A percentile compares a stretch with the other conserved stretches of the same genome.
Evolutionary conservation across 2,888 invertebrate genomes (phyloP).

Genomic region (Luperina testacea): DNA sequence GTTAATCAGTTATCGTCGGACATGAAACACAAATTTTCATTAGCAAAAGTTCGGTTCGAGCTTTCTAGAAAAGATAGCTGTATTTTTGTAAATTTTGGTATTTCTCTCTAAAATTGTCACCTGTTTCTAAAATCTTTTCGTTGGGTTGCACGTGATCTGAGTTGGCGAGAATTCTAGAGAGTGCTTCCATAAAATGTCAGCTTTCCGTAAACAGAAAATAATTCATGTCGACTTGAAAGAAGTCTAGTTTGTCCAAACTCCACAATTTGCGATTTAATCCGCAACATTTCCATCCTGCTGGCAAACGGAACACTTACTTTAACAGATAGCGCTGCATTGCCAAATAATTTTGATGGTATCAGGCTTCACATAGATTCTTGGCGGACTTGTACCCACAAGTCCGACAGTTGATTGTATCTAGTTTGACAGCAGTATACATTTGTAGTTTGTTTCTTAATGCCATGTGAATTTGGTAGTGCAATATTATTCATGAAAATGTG

Average conservation of each 20-base stretch:
- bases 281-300: conserved; percentile 49
- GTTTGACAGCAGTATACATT: background rate
- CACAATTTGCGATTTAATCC: conserved; percentile 47
- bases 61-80: background rate
- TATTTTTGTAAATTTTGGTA: background rate
- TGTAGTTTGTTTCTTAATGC: background rate
- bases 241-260: conserved; percentile 20
- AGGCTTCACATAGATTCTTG: conserved; percentile 24
- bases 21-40: conserved; percentile 47
- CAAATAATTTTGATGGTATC: conserved; percentile 58
- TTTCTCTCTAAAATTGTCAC: background rate
- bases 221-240: conserved; percentile 10
- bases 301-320: conserved; percentile 52
- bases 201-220: conserved; percentile 15
- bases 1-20: conserved; percentile 40
- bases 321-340: conserved; percentile 46
- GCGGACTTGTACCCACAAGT: background rate
- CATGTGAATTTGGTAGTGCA: too few species aligned
- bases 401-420: conserved; percentile 30
- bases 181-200: background rate
- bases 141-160: background rate
- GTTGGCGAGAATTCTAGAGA: background rate
- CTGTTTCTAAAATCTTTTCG: background rate
- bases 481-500: background rate
- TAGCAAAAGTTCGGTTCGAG: conserved; percentile 7